Evolutionary conservation across 2,113 vertebrate genomes (phyloP), one percentile per base, ranked within the genome.

Genomic region (Calyptomena viridis): DNA sequence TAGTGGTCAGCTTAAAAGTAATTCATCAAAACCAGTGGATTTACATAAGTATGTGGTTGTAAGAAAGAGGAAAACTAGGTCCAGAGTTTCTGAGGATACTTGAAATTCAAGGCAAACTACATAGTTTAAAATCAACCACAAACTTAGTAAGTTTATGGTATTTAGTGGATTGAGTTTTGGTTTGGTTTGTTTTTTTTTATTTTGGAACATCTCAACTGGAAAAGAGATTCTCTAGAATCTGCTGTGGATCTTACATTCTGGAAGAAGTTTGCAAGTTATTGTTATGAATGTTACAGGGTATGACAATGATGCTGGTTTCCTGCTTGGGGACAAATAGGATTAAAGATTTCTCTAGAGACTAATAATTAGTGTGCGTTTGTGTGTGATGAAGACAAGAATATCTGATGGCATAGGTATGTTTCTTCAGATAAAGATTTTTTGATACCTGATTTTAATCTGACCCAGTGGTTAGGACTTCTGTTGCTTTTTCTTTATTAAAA

Each of bases 1-100:
- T 94, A 95, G 93, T 84, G 86, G 90, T 89, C 83, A 90, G n/a
- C 25, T 39, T 93, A 60, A 78, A 95, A 88, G 88, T 88, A 80
- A 92, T 84, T 77, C 52, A 30, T 93, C 81, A 82, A 55, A 92
- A 64, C 28, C 37, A 19, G 40, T 82, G 81, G 69, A 68, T 91
- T 96, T 93, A 35, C 25, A 0, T 68, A 89, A 95, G 52, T 74
- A 83, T 64, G 68, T 75, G 30, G 68, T 83, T n/a, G 20, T 60
- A 77, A 93, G 35, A 56, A 89, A 56, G 56, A 90, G 44, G 66
- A 87, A 78, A 66, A 66, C 72, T 46, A 81, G 31, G 59, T 86
- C 59, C 67, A 78, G 69, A 75, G 27, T 68, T 92, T 84, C 73
- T 75, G 80, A 68, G 72, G 92, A 62, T 72, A 31, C 59, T 84